These are phyloP conservation scores for Acronicta alni DNA, from an alignment of 2,888 invertebrate genomes.

Conservation along the genomic window DNA sequence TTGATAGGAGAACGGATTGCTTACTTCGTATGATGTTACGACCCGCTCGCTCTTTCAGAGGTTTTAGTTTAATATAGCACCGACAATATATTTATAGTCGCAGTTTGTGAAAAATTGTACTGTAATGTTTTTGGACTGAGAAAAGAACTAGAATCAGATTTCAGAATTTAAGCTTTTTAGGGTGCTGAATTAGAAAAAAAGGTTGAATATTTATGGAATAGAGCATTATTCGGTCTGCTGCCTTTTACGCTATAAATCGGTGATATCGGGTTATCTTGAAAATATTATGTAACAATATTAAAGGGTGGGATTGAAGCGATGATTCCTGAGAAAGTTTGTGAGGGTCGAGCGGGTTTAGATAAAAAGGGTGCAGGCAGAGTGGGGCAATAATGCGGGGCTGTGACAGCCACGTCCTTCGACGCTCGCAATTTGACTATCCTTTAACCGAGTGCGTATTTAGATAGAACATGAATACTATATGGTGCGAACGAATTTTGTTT, in stretches of 20 bases:
- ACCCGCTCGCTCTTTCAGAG: slow-evolving; percentile 18
- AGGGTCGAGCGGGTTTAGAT: slow-evolving; percentile 78
- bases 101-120: slow-evolving; percentile 17
- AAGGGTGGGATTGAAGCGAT: slow-evolving; percentile 74
- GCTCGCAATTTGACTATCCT: slow-evolving; percentile 49
- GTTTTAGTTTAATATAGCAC: slow-evolving; percentile 34
- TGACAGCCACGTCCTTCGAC: slow-evolving; percentile 58
- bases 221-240: slow-evolving; percentile 58
- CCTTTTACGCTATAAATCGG: slow-evolving; percentile 62
- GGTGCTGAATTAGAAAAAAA: slow-evolving; percentile 9
- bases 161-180: not conserved
- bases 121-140: slow-evolving; percentile 9
- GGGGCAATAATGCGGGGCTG: slow-evolving; percentile 73
- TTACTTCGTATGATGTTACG: slow-evolving; percentile 28
- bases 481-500: slow-evolving; percentile 21
- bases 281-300: slow-evolving; percentile 77
- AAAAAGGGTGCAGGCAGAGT: slow-evolving; percentile 79
- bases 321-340: slow-evolving; percentile 77
- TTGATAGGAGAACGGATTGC: slow-evolving; percentile 46
- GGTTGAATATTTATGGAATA: slow-evolving; percentile 43
- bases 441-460: slow-evolving; percentile 52
- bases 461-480: slow-evolving; percentile 34
- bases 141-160: not conserved
- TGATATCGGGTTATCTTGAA: slow-evolving; percentile 63
- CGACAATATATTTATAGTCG: slow-evolving; percentile 18